phyloP scores from a whole-genome alignment of 2,113 vertebrate genomes.

The Carassius gibelio region DNA sequence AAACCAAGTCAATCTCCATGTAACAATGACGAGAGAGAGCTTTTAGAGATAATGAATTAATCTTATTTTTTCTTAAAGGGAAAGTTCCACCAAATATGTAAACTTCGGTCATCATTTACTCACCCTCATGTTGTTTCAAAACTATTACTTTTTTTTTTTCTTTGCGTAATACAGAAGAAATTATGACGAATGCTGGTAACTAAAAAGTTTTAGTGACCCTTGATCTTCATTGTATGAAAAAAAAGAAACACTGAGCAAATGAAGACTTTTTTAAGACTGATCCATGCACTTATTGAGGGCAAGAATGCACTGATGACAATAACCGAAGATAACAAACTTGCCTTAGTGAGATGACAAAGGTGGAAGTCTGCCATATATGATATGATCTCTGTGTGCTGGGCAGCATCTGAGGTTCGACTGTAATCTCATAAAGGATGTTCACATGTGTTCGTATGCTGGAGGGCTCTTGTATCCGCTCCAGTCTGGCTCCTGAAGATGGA shows the following conservation, averaged over 20 bases:
- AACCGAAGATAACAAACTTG: not conserved
- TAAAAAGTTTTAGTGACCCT: not conserved
- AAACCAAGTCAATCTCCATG: conserved; percentile 59
- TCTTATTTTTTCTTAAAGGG: conserved; percentile 1
- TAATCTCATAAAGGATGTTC: conserved; percentile 45
- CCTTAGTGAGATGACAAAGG: conserved; percentile 22
- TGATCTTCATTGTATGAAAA: not conserved
- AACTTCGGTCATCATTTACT: not conserved
- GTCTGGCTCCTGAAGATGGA: conserved; percentile 79
- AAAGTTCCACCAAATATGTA: not conserved
- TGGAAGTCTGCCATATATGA: conserved; percentile 52
- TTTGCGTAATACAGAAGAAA: not conserved
- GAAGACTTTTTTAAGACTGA: not conserved
- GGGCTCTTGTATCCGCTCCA: conserved; percentile 34
- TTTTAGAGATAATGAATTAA: conserved; percentile 10
- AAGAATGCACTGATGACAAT: not conserved
- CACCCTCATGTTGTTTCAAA: not conserved
- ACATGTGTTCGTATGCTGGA: conserved; percentile 29
- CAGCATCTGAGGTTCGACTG: conserved; percentile 27
- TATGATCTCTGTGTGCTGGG: conserved; percentile 50
- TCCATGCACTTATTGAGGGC: not conserved
- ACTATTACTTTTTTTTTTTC: not conserved
- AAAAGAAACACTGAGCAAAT: not conserved
- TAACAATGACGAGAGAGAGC: conserved; percentile 45
- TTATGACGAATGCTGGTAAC: not conserved